Evolutionary conservation across 2,797 vertebrate genomes (phyloP).

Genomic region (Neomorphus geoffroyi): DNA sequence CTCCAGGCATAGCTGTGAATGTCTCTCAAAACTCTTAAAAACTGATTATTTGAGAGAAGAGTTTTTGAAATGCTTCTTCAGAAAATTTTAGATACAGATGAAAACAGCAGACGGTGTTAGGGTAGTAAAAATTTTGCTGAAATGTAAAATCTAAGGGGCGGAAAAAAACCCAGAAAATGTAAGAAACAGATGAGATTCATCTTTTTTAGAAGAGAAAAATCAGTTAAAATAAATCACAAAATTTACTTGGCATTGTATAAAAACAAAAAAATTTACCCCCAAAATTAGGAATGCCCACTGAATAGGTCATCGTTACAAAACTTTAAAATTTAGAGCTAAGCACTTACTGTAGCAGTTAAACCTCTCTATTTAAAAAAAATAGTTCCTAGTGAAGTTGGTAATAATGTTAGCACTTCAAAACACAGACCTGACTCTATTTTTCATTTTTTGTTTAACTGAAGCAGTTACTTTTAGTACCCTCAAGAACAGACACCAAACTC

Average conservation of each 20-base stretch:
- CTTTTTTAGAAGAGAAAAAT: not conserved
- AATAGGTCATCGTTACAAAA: not conserved
- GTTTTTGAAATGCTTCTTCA: not conserved
- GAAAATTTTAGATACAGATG: not conserved
- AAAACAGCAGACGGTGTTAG: not conserved
- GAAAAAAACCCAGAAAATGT: not conserved
- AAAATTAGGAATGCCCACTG: not conserved
- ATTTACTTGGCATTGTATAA: not conserved
- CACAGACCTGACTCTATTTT: not conserved
- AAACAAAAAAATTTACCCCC: not conserved
- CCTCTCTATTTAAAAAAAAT: not conserved
- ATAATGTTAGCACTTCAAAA: not conserved
- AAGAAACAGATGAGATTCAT: not conserved
- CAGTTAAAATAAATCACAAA: not conserved
- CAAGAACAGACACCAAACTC: not conserved
- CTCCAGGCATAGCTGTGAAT: not conserved
- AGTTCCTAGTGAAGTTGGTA: not conserved
- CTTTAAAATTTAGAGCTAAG: not conserved
- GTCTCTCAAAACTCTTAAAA: not conserved
- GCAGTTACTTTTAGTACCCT: not conserved
- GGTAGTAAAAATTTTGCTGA: not conserved
- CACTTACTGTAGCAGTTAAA: not conserved
- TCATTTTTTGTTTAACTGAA: slow-evolving; percentile 10
- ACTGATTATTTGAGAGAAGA: not conserved
- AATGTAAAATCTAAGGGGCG: not conserved